Conservation (phyloP, 2,113 vertebrate species). For the Lycaon pictus region DNA sequence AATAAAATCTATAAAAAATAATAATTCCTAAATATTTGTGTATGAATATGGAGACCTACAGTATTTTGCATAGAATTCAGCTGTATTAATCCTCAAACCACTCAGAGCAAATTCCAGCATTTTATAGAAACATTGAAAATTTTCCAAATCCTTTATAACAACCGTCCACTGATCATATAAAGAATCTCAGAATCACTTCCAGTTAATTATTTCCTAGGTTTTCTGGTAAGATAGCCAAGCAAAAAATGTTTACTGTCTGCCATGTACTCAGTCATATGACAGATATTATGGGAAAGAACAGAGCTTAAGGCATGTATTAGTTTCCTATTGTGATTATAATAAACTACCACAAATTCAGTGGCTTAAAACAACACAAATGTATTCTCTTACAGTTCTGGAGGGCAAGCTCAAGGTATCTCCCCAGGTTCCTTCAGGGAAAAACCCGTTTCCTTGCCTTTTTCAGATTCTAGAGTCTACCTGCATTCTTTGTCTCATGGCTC, state of each 20-base stretch:
- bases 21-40: background rate
- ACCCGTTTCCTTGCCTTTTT: background rate
- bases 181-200: background rate
- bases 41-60: background rate
- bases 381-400: background rate
- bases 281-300: background rate
- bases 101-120: background rate
- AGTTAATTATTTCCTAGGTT: background rate
- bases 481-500: background rate
- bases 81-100: background rate
- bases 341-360: slow-evolving; percentile 23
- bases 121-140: slow-evolving; percentile 8
- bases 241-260: background rate
- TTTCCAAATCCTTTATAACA: slow-evolving; percentile 14
- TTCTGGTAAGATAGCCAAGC: background rate
- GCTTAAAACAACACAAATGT: background rate
- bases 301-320: background rate
- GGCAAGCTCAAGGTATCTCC: background rate
- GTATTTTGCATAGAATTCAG: background rate
- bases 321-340: background rate
- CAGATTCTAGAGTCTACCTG: background rate
- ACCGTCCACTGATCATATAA: background rate
- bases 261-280: background rate
- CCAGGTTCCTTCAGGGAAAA: background rate
- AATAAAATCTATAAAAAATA: too few relatives aligned